These are phyloP conservation scores for Papilio machaon DNA, from an alignment of 1,140 invertebrate species.

Conservation along the genomic window DNA sequence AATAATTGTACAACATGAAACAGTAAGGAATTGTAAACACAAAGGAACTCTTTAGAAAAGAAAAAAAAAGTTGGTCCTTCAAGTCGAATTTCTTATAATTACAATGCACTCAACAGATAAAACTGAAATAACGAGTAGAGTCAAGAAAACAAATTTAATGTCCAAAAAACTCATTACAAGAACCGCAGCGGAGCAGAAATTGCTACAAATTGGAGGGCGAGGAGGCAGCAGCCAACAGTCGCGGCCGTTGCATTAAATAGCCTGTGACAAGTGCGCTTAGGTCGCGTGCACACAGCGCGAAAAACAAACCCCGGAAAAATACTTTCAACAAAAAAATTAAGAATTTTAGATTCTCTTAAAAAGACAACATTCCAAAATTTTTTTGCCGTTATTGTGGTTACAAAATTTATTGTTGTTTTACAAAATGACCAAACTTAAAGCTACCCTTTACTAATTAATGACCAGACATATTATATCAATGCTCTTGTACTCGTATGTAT, in stretches of 20 bases:
- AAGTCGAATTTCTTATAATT: constrained; percentile 32
- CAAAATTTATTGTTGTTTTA: neutral
- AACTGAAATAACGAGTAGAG: constrained; percentile 35
- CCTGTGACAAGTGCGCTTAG: constrained; percentile 54
- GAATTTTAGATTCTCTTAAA: constrained; percentile 30
- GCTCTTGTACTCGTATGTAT: neutral
- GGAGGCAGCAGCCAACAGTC: constrained; percentile 44
- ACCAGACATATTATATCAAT: too few relatives aligned
- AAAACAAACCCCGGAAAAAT: constrained; percentile 10
- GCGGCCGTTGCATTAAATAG: constrained; percentile 51
- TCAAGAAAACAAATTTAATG: constrained; percentile 50
- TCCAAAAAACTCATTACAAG: constrained; percentile 58
- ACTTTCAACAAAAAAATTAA: constrained; percentile 9
- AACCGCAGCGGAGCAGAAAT: constrained; percentile 48
- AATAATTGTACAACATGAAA: neutral
- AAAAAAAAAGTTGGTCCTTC: constrained; percentile 31
- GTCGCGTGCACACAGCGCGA: constrained; percentile 39
- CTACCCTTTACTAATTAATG: neutral
- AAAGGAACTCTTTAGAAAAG: neutral
- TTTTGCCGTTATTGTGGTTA: constrained; percentile 1
- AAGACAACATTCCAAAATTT: constrained; percentile 7
- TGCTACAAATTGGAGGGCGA: constrained; percentile 50
- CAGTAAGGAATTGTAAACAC: neutral
- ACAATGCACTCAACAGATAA: constrained; percentile 45
- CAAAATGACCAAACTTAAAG: neutral